Percentiles rank a stretch among this genome's conserved stretches.
Evolutionary conservation across 1,140 invertebrate genomes (phyloP).

Genomic region (Zaprionus davidi): DNA sequence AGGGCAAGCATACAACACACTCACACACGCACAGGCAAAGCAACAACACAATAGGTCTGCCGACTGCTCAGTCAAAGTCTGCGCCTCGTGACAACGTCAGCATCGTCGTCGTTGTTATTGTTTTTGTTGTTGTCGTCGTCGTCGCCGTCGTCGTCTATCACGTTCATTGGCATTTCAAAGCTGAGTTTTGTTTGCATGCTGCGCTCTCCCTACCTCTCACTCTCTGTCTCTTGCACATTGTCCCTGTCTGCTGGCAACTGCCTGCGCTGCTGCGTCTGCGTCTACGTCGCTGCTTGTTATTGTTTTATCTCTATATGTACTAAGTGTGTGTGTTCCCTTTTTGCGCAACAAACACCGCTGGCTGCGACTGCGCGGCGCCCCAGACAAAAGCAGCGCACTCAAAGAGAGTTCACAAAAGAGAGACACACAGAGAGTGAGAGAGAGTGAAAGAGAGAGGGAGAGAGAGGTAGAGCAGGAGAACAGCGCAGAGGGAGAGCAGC

Average conservation of each 20-base stretch:
- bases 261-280: slow-evolving; percentile 15
- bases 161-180: slow-evolving; percentile 68
- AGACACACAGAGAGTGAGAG: too few relatives aligned
- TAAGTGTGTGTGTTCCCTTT: slow-evolving; percentile 48
- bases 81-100: slow-evolving; percentile 54
- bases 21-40: neutral
- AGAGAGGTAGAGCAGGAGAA: neutral
- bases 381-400: slow-evolving; percentile 19
- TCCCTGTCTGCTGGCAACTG: slow-evolving; percentile 11
- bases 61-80: slow-evolving; percentile 49
- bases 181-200: slow-evolving; percentile 63
- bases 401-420: neutral
- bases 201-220: slow-evolving; percentile 29
- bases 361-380: slow-evolving; percentile 66
- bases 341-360: slow-evolving; percentile 68
- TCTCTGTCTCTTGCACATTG: slow-evolving; percentile 13
- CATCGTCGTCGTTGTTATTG: slow-evolving; percentile 28
- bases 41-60: slow-evolving; percentile 45
- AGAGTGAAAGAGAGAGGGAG: too few relatives aligned
- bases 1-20: slow-evolving; percentile 29
- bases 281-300: slow-evolving; percentile 40
- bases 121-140: slow-evolving; percentile 8
- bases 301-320: slow-evolving; percentile 40
- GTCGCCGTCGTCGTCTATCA: slow-evolving; percentile 46
- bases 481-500: slow-evolving; percentile 6